Conservation (phyloP, 2,113 vertebrate species). For the Microtus oregoni region DNA sequence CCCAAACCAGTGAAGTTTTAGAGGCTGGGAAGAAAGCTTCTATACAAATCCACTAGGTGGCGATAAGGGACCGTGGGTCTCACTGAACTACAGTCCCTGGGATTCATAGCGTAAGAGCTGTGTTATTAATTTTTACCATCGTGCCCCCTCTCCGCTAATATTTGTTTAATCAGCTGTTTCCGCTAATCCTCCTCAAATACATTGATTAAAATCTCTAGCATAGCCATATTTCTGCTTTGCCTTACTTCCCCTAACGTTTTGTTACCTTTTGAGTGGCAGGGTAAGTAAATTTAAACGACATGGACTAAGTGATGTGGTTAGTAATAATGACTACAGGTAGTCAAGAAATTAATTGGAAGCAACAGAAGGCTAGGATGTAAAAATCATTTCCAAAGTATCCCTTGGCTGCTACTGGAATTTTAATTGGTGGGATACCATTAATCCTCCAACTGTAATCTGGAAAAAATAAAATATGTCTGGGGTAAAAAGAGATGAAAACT, state of each 20-base stretch:
- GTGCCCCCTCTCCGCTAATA: slow-evolving; percentile 87
- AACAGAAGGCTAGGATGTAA: slow-evolving; percentile 81
- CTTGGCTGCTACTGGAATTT: slow-evolving; percentile 71
- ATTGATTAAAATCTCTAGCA: slow-evolving; percentile 87
- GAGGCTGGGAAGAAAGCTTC: neutral
- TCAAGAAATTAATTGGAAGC: slow-evolving; percentile 84
- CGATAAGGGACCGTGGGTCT: slow-evolving; percentile 79
- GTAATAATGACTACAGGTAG: slow-evolving; percentile 83
- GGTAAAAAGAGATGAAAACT: slow-evolving; percentile 64
- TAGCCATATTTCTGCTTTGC: slow-evolving; percentile 68
- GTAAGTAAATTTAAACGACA: slow-evolving; percentile 83
- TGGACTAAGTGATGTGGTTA: slow-evolving; percentile 79
- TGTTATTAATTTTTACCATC: slow-evolving; percentile 92
- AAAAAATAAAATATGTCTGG: slow-evolving; percentile 66
- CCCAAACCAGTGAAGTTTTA: neutral
- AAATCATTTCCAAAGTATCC: slow-evolving; percentile 64
- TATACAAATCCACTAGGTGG: slow-evolving; percentile 86
- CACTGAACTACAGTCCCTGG: slow-evolving; percentile 82
- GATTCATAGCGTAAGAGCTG: slow-evolving; percentile 88
- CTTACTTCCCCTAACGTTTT: slow-evolving; percentile 84
- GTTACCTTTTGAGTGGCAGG: slow-evolving; percentile 86
- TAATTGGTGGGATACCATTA: slow-evolving; percentile 57
- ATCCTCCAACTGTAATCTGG: slow-evolving; percentile 50
- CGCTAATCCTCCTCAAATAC: slow-evolving; percentile 88
- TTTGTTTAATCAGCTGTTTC: slow-evolving; percentile 94